Conservation (phyloP, 2,888 invertebrate genomes). For the Myopa tessellatipennis region DNA sequence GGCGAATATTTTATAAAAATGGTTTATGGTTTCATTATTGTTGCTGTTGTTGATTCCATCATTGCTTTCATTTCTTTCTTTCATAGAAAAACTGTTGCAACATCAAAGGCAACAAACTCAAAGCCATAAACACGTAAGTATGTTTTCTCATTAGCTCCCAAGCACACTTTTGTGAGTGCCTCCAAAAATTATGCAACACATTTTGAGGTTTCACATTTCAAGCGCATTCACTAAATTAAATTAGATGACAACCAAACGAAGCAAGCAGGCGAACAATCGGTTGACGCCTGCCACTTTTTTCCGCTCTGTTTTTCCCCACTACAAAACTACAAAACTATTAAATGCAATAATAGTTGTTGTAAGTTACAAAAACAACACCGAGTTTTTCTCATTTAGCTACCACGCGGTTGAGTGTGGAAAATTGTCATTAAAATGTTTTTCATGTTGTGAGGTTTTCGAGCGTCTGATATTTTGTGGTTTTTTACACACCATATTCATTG, state of each 20-base stretch:
- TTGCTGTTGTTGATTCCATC: not conserved
- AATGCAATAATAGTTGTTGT: not conserved
- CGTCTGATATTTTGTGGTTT: constrained; percentile 12
- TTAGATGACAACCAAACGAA: not conserved
- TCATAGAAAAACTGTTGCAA: not conserved
- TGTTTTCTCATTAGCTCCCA: not conserved
- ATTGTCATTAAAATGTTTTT: constrained; percentile 33
- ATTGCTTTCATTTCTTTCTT: too few relatives aligned
- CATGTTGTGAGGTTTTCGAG: constrained; percentile 15
- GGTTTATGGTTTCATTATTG: not conserved
- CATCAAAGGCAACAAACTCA: not conserved
- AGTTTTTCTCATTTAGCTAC: not conserved
- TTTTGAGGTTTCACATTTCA: constrained; percentile 7
- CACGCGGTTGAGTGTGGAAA: constrained; percentile 12
- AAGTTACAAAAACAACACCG: too few relatives aligned
- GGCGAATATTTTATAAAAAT: not conserved
- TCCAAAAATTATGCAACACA: constrained; percentile 4
- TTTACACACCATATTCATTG: not conserved
- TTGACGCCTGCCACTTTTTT: not conserved
- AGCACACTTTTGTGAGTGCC: not conserved
- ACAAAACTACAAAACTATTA: not conserved
- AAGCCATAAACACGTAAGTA: not conserved
- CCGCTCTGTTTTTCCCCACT: too few relatives aligned
- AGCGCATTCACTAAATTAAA: constrained; percentile 14
- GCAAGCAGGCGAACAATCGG: not conserved